A percentile compares a stretch with the other conserved stretches of the same genome.
Conservation (phyloP, 1,140 invertebrate species). For the Dendroctonus valens region DNA sequence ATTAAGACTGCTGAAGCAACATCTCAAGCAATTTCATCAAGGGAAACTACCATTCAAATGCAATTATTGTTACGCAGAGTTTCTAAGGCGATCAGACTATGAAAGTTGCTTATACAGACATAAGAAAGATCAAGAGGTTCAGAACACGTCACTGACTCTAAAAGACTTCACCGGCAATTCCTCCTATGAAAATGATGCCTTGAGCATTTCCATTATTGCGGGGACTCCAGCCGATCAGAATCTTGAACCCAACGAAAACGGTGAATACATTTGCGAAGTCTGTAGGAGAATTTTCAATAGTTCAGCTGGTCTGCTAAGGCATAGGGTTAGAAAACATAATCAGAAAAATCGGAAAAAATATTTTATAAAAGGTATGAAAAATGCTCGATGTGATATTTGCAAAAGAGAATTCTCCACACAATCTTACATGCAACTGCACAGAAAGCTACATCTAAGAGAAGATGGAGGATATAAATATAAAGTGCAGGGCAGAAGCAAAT, state of each 20-base stretch:
- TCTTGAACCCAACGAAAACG: constrained; percentile 33
- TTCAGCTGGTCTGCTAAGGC: constrained; percentile 39
- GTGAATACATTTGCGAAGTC: constrained; percentile 40
- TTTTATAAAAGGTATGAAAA: constrained; percentile 48
- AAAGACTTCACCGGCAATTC: constrained; percentile 37
- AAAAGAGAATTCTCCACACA: constrained; percentile 46
- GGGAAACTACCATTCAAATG: constrained; percentile 46
- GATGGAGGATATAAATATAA: constrained; percentile 45
- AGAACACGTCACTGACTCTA: constrained; percentile 40
- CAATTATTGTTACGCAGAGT: constrained; percentile 40
- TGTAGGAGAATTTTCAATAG: constrained; percentile 41
- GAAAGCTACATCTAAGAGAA: constrained; percentile 43
- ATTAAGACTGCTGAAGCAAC: constrained; percentile 37
- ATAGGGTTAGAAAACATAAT: constrained; percentile 45
- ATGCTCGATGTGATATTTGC: constrained; percentile 47
- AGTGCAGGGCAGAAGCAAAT: constrained; percentile 42
- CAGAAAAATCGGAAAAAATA: constrained; percentile 45
- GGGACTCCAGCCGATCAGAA: constrained; percentile 27
- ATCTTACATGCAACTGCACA: constrained; percentile 45
- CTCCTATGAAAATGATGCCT: constrained; percentile 23
- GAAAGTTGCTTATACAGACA: constrained; percentile 41
- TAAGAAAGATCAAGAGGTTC: constrained; percentile 23
- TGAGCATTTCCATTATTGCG: constrained; percentile 20
- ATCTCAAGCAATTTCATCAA: constrained; percentile 43
- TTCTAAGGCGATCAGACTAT: constrained; percentile 35